phyloP scores from a whole-genome alignment of 2,113 vertebrate genomes.

The Sylvilagus bachmani region DNA sequence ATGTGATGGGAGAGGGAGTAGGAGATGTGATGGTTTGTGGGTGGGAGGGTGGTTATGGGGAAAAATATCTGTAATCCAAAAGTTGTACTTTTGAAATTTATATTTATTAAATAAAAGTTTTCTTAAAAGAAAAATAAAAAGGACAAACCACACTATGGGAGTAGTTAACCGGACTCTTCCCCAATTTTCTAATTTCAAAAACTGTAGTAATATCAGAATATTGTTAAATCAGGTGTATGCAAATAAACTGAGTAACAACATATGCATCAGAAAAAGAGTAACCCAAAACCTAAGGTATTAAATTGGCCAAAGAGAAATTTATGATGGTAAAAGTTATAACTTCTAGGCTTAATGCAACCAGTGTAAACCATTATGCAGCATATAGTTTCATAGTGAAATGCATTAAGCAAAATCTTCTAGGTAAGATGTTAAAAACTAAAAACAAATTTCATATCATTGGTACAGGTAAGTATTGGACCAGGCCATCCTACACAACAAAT shows the following conservation, averaged over 20 bases:
- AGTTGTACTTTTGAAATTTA: too few species aligned
- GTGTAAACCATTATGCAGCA: not conserved
- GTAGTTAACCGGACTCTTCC: not conserved
- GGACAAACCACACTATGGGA: not conserved
- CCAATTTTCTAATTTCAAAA: slow-evolving; percentile 10
- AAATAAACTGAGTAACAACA: not conserved
- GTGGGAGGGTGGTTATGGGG: too few species aligned
- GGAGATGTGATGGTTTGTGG: too few species aligned
- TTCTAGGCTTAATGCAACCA: slow-evolving; percentile 15
- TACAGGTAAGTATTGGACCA: not conserved
- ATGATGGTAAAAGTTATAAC: slow-evolving; percentile 4
- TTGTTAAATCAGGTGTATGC: not conserved
- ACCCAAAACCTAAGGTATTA: not conserved
- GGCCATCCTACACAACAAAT: not conserved
- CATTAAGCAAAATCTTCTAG: not conserved
- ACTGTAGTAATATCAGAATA: not conserved
- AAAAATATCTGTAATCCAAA: too few species aligned
- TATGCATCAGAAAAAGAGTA: not conserved
- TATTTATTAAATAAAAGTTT: too few species aligned
- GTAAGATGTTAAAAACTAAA: slow-evolving; percentile 2
- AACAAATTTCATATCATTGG: not conserved
- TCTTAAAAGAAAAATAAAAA: not conserved
- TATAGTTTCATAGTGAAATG: not conserved
- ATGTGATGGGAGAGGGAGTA: too few species aligned
- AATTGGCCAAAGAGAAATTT: slow-evolving; percentile 2